A percentile compares a stretch with the other conserved stretches of the same genome.
These are phyloP conservation scores for Spodoptera picta DNA, from an alignment of 2,888 invertebrate species.

Conservation along the genomic window DNA sequence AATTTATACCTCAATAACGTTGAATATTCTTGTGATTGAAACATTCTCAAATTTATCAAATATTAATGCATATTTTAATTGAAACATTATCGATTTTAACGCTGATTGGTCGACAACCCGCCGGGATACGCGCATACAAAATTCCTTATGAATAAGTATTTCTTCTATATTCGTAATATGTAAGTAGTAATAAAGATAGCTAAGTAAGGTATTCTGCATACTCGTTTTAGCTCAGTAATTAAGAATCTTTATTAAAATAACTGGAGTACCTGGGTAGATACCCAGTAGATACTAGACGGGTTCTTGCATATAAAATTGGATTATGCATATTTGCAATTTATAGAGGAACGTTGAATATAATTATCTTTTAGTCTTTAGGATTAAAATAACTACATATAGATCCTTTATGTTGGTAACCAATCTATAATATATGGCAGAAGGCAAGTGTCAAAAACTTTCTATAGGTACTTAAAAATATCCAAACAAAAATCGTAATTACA, in stretches of 20 bases:
- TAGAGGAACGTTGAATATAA: conserved; percentile 8
- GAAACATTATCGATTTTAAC: conserved; percentile 40
- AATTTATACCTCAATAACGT: conserved; percentile 38
- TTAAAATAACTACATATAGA: conserved; percentile 5
- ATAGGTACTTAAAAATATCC: too few relatives aligned
- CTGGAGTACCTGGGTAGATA: background rate
- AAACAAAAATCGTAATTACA: too few relatives aligned
- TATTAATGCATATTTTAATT: conserved; percentile 54
- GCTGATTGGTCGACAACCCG: conserved; percentile 46
- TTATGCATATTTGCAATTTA: conserved; percentile 25
- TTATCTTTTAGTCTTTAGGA: conserved; percentile 2
- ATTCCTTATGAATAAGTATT: conserved; percentile 16
- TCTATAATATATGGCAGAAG: too few relatives aligned
- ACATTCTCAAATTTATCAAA: conserved; percentile 45
- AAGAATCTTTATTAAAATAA: conserved; percentile 30
- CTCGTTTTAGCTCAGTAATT: conserved; percentile 17
- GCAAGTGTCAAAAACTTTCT: too few relatives aligned
- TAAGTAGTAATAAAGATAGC: conserved; percentile 11
- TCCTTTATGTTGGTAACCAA: background rate
- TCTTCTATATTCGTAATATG: conserved; percentile 17
- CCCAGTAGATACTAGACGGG: conserved; percentile 1
- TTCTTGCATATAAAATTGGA: conserved; percentile 10
- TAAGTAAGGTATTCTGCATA: conserved; percentile 39
- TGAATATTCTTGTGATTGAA: conserved; percentile 42
- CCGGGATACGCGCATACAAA: conserved; percentile 18